phyloP scores from a whole-genome alignment of 2,113 vertebrate species.

The Origma solitaria region DNA sequence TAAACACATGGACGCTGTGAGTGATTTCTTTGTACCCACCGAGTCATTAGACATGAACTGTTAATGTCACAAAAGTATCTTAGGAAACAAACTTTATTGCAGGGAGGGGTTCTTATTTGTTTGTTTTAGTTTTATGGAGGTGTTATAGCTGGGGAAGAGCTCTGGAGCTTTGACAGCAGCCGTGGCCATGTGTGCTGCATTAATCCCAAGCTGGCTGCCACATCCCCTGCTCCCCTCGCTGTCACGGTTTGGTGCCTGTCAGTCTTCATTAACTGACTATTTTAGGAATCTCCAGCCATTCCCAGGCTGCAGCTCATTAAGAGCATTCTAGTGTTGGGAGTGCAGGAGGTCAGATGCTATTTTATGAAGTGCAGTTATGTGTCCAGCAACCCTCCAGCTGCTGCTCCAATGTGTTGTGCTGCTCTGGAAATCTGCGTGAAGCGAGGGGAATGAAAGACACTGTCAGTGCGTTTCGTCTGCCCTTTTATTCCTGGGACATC shows the following conservation, averaged over 20 bases:
- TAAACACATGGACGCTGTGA: background rate
- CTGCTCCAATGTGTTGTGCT: background rate
- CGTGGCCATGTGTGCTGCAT: background rate
- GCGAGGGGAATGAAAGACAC: background rate
- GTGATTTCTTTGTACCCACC: background rate
- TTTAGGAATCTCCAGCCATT: constrained; percentile 24
- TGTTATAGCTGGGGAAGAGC: background rate
- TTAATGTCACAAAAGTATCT: background rate
- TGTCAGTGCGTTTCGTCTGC: background rate
- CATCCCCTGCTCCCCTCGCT: background rate
- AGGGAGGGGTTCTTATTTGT: background rate
- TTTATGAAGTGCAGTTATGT: constrained; percentile 41
- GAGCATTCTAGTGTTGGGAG: background rate
- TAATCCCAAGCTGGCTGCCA: constrained; percentile 11
- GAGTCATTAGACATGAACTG: background rate
- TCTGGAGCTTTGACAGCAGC: background rate
- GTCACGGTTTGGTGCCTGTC: constrained; percentile 2
- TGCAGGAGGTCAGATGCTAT: constrained; percentile 52
- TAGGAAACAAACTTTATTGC: background rate
- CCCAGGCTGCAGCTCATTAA: constrained; percentile 53
- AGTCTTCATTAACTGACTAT: constrained; percentile 56
- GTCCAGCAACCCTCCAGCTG: constrained; percentile 60
- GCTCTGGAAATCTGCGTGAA: background rate
- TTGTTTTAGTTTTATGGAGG: background rate
- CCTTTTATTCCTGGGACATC: background rate